Conservation (phyloP, 37 sponge, comb jelly and placozoan species). For the Diacarnus erythraeanus region DNA sequence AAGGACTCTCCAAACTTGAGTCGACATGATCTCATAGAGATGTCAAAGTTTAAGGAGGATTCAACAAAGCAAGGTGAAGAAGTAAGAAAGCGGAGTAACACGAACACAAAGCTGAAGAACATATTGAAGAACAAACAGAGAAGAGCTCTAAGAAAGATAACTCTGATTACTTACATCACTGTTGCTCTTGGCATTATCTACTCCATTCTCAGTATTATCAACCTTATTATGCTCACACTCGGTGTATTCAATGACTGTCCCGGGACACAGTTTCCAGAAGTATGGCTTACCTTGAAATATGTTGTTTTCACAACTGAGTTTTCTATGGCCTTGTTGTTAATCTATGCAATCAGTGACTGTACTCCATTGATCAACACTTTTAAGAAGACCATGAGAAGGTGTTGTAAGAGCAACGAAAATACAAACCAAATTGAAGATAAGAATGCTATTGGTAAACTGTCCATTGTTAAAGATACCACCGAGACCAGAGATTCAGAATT, state of each 20-base stretch:
- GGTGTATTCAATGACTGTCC: conserved; percentile 27
- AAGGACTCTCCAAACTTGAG: conserved; percentile 15
- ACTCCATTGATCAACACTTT: conserved; percentile 10
- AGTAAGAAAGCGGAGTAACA: neutral
- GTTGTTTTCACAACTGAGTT: conserved; percentile 29
- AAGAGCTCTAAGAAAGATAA: conserved; percentile 49
- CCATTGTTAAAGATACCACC: neutral
- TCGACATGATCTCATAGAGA: conserved; percentile 22
- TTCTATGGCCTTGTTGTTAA: conserved; percentile 26
- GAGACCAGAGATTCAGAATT: too few relatives aligned
- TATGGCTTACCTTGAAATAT: conserved; percentile 42
- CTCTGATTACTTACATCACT: conserved; percentile 36
- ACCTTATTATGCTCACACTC: conserved; percentile 3
- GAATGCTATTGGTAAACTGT: neutral
- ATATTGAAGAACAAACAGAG: conserved; percentile 27
- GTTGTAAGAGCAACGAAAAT: neutral
- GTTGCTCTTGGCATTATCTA: conserved; percentile 54
- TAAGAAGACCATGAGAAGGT: neutral
- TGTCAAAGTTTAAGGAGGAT: conserved; percentile 8
- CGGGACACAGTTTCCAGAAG: conserved; percentile 1
- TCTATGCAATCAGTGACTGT: conserved; percentile 41
- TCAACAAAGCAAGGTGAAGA: neutral
- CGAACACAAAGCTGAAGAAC: neutral
- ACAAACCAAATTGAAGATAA: neutral
- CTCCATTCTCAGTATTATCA: conserved; percentile 31